Base-by-base conservation (phyloP, 2,888 invertebrate species). In the Phyllotreta striolata region DNA sequence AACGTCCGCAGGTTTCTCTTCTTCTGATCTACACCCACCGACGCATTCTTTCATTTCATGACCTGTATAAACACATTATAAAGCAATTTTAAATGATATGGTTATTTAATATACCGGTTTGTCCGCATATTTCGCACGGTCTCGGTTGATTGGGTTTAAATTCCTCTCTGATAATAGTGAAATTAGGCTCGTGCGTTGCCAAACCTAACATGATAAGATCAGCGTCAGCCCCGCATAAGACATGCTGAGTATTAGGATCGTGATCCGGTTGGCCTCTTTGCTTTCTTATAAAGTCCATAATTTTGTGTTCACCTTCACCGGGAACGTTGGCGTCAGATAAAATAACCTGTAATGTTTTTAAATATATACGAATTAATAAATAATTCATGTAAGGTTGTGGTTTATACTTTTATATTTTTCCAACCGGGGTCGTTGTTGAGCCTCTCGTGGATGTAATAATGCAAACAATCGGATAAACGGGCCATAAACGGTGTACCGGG, bases 401-500 rank as follows among this genome's bases (percentile, higher is more conserved):
- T 9, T 12, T 8, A 0, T 13, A 76, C 76, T 82, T 96, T 96
- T 67, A 99, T 89, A 43, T 91, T 89, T 74, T 89, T 90, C 99
- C 99, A 99, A 0, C 96, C 97, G 1, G 97, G 93, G 80, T 98
- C 94, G 79, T 84, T 96, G 79, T 97, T 98, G 70, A 98, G 84
- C 82, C 87, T 84, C 71, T 95, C 92, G 82, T 96, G 93, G 71
- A 95, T 88, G 78, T 95, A 96, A 81, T 93, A 96, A 84, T 90
- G 88, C 81, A 95, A 83, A 83, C 96, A 87, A 81, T 89, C 84
- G 82, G 92, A 96, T 62, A 98, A 85, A 41, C 93, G 84, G 72
- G 93, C 94, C 97, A 98, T 98, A 78, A 98, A 98, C 0, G 96
- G 96, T 5, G 98, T 98, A n/a, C 98, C 98, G 0, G 99, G 99